Conservation (phyloP, 2,113 vertebrate species). For the Megaceryle maxima region DNA sequence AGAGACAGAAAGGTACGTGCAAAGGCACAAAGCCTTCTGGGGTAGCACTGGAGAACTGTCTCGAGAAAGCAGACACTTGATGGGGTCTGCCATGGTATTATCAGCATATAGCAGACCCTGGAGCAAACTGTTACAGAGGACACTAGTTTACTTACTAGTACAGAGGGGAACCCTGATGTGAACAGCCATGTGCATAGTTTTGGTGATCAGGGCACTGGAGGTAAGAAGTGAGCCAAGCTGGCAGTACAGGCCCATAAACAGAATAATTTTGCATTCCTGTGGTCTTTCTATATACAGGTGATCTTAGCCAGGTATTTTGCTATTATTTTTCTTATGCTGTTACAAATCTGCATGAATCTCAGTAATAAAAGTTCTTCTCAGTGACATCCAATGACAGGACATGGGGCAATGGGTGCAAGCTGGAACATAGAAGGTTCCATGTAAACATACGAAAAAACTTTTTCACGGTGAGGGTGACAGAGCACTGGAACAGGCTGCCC, state of each 20-base stretch:
- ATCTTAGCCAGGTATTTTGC: neutral
- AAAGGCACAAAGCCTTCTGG: neutral
- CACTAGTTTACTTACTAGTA: neutral
- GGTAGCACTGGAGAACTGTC: rapidly evolving
- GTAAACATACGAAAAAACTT: no score
- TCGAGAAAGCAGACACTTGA: neutral
- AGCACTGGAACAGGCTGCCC: no score
- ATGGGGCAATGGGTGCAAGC: no score
- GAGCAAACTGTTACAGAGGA: neutral
- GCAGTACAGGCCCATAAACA: neutral
- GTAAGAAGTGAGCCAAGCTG: neutral
- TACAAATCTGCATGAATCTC: neutral
- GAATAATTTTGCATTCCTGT: neutral
- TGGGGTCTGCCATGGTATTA: neutral
- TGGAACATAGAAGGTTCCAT: no score
- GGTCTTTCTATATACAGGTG: neutral
- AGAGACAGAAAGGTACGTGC: neutral
- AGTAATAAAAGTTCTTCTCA: neutral
- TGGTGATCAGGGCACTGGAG: neutral
- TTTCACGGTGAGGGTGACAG: no score
- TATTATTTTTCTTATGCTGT: neutral
- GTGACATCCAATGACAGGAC: no score
- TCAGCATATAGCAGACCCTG: neutral
- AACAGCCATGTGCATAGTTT: neutral
- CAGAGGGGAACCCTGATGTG: rapidly evolving